Evolutionary conservation across 2,888 invertebrate genomes (phyloP).

Genomic region (Ornithoptera alexandrae): DNA sequence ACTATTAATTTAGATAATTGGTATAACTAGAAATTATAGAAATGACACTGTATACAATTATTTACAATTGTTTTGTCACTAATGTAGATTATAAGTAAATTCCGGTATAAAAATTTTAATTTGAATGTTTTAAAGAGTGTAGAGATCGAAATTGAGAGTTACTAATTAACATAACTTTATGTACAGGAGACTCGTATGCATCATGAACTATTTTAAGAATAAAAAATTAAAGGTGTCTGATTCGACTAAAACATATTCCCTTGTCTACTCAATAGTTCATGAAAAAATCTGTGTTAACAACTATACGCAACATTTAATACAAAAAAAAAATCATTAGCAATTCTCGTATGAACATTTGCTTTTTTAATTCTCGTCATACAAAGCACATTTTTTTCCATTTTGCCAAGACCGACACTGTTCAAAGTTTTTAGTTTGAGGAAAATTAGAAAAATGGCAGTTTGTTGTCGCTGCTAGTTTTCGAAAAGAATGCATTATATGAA

Average conservation of each 20-base stretch:
- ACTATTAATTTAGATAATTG: too few relatives aligned
- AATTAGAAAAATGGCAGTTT: conserved; percentile 11
- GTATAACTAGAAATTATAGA: too few relatives aligned
- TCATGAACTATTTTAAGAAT: background rate
- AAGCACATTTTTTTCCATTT: conserved; percentile 9
- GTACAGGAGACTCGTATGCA: too few relatives aligned
- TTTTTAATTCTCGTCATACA: background rate
- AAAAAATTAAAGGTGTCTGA: background rate
- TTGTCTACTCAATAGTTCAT: background rate
- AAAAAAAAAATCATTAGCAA: background rate
- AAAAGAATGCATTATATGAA: background rate
- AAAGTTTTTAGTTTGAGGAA: conserved; percentile 17
- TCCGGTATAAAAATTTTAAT: too few relatives aligned
- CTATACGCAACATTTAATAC: background rate
- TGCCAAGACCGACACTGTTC: conserved; percentile 1
- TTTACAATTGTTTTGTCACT: too few relatives aligned
- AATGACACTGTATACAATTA: too few relatives aligned
- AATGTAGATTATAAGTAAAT: too few relatives aligned
- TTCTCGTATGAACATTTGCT: background rate
- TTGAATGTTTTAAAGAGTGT: too few relatives aligned
- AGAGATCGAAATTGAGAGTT: too few relatives aligned
- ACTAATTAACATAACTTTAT: too few relatives aligned
- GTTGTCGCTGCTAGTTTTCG: background rate
- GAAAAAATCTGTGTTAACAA: background rate
- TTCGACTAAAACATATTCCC: background rate